Base-by-base conservation (phyloP, 2,113 vertebrate species). In the Trogon surrucura region DNA sequence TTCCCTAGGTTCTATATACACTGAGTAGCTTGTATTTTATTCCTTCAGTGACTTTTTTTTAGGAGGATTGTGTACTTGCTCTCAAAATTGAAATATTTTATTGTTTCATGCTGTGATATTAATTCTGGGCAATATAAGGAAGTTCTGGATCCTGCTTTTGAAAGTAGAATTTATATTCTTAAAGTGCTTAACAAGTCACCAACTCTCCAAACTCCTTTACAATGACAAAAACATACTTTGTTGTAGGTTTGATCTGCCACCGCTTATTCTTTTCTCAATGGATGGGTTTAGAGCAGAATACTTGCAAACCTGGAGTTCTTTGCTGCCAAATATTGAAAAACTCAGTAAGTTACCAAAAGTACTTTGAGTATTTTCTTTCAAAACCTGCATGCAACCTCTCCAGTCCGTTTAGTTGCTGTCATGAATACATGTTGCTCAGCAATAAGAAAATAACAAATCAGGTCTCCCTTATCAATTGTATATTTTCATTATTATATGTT, bases 251-350 rank as follows among this genome's bases (percentile, higher is more conserved):
- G 97, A 98, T 85, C 96, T 66, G 44, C 93, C 99, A n/a, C 99
- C 99, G 18, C 96, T 99, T 79, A 98, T 99, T 88, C 96, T 99
- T 87, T 98, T 99, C 89, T 99, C 99, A 84, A 95, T 99, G 98
- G 99, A 99, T 93, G 99, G 99, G 20, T 99, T 99, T 95, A 97
- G 99, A 96, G 98, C 99, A 9, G 97, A 97, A 41, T 99, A 99
- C 92, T 97, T 99, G 85, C 91, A 98, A 66, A 98, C 98, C 3
- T 99, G 99, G 97, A 51, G 80, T 56, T 80, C 71, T 61, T 97
- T 98, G 64, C 54, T 99, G 56, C 99, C 98, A 21, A 97, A 98
- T 85, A 98, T 99, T 89, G 97, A 93, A 93, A 99, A 98, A 97
- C 91, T 99, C 80, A 98, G 99, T 99, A 98, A 98, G 99, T 99